Evolutionary conservation across 1,140 invertebrate genomes (phyloP).

Genomic region (Cephus cinctus): DNA sequence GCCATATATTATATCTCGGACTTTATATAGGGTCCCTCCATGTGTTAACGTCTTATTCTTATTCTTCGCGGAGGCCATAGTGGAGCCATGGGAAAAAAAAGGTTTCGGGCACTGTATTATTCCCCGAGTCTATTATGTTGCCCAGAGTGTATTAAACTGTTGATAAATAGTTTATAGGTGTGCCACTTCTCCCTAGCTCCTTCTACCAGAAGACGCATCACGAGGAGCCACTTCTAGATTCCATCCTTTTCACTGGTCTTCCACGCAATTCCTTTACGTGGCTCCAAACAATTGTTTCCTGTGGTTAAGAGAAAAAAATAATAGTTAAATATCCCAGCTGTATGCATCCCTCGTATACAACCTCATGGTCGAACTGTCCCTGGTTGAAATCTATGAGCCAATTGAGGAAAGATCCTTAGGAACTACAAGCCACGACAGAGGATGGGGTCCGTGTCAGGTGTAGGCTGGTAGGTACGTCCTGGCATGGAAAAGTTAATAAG

Average conservation of each 20-base stretch:
- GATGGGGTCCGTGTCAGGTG: constrained; percentile 13
- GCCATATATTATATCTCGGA: constrained; percentile 33
- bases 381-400: constrained; percentile 8
- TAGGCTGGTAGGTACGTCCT: constrained; percentile 3
- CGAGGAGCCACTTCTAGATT: no score
- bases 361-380: no score
- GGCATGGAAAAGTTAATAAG: constrained; percentile 16
- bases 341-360: no score
- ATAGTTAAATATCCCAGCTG: no score
- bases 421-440: no score
- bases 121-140: constrained; percentile 36
- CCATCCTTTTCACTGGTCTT: no score
- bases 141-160: constrained; percentile 37
- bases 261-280: no score
- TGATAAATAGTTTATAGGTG: constrained; percentile 43
- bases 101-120: constrained; percentile 34
- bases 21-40: constrained; percentile 22
- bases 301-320: no score
- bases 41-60: constrained; percentile 54
- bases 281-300: no score
- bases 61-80: constrained; percentile 32
- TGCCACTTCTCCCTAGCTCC: background rate
- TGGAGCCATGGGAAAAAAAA: constrained; percentile 31
- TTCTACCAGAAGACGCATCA: no score
- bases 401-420: no score